These are phyloP conservation scores for Notothenia coriiceps DNA, from an alignment of 2,113 vertebrate genomes.

Conservation along the genomic window DNA sequence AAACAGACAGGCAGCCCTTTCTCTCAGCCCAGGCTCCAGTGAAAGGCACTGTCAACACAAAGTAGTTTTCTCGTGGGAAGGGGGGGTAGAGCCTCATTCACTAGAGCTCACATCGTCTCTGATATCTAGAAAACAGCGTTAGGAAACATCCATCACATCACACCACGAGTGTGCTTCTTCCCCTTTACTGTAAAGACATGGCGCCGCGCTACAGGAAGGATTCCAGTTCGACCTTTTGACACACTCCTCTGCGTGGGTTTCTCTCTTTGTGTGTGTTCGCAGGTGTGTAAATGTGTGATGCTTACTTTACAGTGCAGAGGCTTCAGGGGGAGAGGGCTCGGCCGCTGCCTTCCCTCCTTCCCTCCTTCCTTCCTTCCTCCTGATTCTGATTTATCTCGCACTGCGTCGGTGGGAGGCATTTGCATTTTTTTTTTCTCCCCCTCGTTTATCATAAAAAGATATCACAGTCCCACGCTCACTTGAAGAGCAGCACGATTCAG, in stretches of 20 bases:
- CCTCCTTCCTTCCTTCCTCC: constrained; percentile 59
- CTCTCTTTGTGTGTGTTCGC: constrained; percentile 26
- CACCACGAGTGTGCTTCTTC: constrained; percentile 5
- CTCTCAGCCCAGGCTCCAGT: constrained; percentile 52
- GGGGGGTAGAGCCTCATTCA: constrained; percentile 51
- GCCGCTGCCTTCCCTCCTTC: constrained; percentile 62
- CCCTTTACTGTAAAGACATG: constrained; percentile 40
- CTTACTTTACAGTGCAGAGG: constrained; percentile 64
- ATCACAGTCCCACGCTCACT: constrained; percentile 83
- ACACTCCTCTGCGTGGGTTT: constrained; percentile 58
- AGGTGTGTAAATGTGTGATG: constrained; percentile 60
- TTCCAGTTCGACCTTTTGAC: constrained; percentile 57
- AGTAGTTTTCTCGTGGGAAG: constrained; percentile 60
- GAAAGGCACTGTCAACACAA: constrained; percentile 65
- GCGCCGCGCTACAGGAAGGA: constrained; percentile 39
- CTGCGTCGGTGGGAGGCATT: constrained; percentile 84
- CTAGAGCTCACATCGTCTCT: constrained; percentile 61
- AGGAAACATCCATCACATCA: constrained; percentile 60
- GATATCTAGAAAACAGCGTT: constrained; percentile 64
- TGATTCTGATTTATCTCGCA: constrained; percentile 76
- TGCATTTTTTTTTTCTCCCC: constrained; percentile 81
- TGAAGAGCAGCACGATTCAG: constrained; percentile 80
- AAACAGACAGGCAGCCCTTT: constrained; percentile 54
- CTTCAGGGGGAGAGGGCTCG: constrained; percentile 55
- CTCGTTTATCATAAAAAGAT: constrained; percentile 85